phyloP scores from a whole-genome alignment of 30 jellyfish, hydroid and myxozoan genomes.

The Phacellophora camtschatica region DNA sequence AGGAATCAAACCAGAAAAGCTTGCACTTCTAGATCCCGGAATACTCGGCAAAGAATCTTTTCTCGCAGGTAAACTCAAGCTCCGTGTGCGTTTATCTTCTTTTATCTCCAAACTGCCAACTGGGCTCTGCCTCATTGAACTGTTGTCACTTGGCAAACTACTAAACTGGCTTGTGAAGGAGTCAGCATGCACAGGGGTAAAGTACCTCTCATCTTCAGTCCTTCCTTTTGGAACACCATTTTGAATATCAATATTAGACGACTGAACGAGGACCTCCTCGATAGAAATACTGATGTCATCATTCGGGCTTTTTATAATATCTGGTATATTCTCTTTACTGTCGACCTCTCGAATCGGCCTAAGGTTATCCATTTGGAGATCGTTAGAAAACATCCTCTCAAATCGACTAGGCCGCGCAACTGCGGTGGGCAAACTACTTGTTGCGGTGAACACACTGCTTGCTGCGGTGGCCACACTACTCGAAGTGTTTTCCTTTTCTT shows the following conservation, averaged over 20 bases:
- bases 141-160: slow-evolving; percentile 63
- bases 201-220: slow-evolving; percentile 7
- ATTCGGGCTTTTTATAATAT: background rate
- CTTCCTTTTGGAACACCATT: slow-evolving; percentile 1
- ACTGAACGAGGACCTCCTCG: background rate
- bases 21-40: slow-evolving; percentile 81
- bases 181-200: slow-evolving; percentile 43
- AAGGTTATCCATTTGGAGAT: slow-evolving; percentile 39
- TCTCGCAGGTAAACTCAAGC: slow-evolving; percentile 75
- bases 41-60: slow-evolving; percentile 13
- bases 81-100: slow-evolving; percentile 74
- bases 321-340: slow-evolving; percentile 56
- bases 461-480: background rate
- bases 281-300: background rate
- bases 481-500: background rate
- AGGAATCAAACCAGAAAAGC: slow-evolving; percentile 84
- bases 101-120: slow-evolving; percentile 14
- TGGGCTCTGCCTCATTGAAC: slow-evolving; percentile 61
- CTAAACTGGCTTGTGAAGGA: slow-evolving; percentile 58
- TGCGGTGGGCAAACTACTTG: background rate
- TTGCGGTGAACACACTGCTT: background rate
- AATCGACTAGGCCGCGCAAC: slow-evolving; percentile 16
- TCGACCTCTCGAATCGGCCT: slow-evolving; percentile 72
- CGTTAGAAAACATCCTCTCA: slow-evolving; percentile 50
- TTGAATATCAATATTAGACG: slow-evolving; percentile 48